A percentile compares a stretch with the other conserved stretches of the same genome.
These are phyloP conservation scores for Apotomis turbidana DNA, from an alignment of 2,888 invertebrate genomes.

Conservation along the genomic window DNA sequence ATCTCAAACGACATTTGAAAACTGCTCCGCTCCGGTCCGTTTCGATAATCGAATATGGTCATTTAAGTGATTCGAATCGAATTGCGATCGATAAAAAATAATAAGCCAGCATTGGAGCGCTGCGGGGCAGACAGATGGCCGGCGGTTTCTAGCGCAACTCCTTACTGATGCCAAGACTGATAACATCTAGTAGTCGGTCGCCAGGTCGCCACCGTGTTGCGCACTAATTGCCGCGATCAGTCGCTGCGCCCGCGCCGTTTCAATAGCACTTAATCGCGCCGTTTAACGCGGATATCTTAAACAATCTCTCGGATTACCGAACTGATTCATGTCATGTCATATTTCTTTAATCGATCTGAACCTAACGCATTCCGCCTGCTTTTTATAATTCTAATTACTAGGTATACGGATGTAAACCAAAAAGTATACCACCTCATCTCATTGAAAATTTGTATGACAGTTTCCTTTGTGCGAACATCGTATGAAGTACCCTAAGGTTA, in stretches of 20 bases:
- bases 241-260: conserved; percentile 29
- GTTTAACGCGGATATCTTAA: conserved; percentile 28
- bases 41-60: conserved; percentile 16
- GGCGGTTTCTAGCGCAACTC: conserved; percentile 28
- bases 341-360: not conserved
- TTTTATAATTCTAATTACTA: too few relatives aligned
- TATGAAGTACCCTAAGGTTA: too few relatives aligned
- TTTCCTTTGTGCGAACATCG: too few relatives aligned
- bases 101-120: conserved; percentile 27
- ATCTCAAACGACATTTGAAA: conserved; percentile 7
- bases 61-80: conserved; percentile 25
- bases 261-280: conserved; percentile 24
- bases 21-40: not conserved
- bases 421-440: too few relatives aligned
- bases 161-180: conserved; percentile 25
- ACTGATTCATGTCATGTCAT: conserved; percentile 3
- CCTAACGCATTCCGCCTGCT: too few relatives aligned
- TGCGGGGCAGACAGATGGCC: conserved; percentile 33
- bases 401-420: too few relatives aligned
- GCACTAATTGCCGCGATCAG: conserved; percentile 38
- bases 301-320: conserved; percentile 15
- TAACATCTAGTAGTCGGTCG: conserved; percentile 19
- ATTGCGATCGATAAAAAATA: conserved; percentile 31
- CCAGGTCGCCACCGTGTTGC: conserved; percentile 21
- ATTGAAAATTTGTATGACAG: too few relatives aligned